Evolutionary conservation across 2,888 invertebrate genomes (phyloP).

Genomic region (Chymomyza fuscimana): DNA sequence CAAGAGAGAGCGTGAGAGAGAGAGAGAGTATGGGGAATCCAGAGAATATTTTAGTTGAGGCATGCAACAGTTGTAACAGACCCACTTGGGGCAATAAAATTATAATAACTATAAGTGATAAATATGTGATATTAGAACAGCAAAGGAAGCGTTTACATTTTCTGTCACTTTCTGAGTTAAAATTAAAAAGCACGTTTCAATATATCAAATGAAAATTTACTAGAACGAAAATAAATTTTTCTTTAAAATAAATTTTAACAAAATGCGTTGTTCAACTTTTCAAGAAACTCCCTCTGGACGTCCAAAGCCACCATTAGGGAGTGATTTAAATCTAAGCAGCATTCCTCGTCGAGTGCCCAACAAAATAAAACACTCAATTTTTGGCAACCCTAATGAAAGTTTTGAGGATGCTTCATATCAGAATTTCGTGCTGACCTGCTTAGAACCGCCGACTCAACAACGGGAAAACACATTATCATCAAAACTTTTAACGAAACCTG

Average conservation of each 20-base stretch:
- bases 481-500: neutral
- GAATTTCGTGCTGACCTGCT: neutral
- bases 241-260: neutral
- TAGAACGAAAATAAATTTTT: no score
- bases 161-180: neutral
- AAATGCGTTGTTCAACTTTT: neutral
- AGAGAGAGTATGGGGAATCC: neutral
- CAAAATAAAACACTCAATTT: neutral
- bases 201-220: no score
- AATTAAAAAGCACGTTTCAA: neutral
- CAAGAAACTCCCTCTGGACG: neutral
- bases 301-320: neutral
- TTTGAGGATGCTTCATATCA: neutral
- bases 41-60: conserved; percentile 34
- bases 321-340: neutral
- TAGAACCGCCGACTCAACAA: neutral
- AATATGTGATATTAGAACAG: neutral
- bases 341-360: neutral
- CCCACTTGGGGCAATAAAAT: neutral
- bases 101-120: neutral
- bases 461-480: neutral
- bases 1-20: neutral
- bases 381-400: neutral
- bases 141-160: neutral
- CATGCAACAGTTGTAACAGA: conserved; percentile 52